Evolutionary conservation across 2,797 vertebrate genomes (phyloP), one percentile per base, ranked within the genome.

Genomic region (Brachyrhaphis roseni): DNA sequence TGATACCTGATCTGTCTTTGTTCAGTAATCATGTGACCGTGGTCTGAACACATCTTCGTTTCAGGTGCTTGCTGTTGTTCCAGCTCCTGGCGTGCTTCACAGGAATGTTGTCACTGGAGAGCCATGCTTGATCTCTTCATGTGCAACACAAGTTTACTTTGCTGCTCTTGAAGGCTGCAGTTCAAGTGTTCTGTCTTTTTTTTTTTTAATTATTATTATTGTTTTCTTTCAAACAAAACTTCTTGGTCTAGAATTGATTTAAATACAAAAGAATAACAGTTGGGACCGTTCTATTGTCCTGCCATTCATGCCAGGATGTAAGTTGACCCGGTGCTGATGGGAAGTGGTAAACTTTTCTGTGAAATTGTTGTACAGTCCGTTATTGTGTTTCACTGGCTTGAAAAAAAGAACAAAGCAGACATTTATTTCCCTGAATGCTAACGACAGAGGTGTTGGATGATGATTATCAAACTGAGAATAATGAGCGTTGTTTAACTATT

Each of bases 21-120:
- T 79, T 78, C 28, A 75, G 26, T 77, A 39, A 70, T 84, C 87
- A 91, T 90, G 83, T 87, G 83, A 89, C 84, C 43, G 26, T 57
- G 72, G 49, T 80, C 49, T 79, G 76, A 82, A 64, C 66, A 72
- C 57, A n/a, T 80, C 76, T 68, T 59, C 36, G 72, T 55, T 34
- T 62, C 26, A 70, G 75, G 49, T 28, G 68, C 73, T 66, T 34
- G n/a, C 59, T 84, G 76, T 28, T 78, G 41, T 80, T 84, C 11
- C 83, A 84, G 84, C 81, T 49, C 77, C 62, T 79, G 39, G 57
- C 59, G 1, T 72, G 71, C 76, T 78, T 86, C 78, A 88, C 82
- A 64, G 76, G 43, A 2, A n/a, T 51, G 46, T 41, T 45, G 82
- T 75, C 55, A 78, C 66, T 81, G 53, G 68, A 86, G 88, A 46